Evolutionary conservation across 2,888 invertebrate genomes (phyloP), one percentile per base, ranked within the genome.

Genomic region (Aspidapion aeneum): DNA sequence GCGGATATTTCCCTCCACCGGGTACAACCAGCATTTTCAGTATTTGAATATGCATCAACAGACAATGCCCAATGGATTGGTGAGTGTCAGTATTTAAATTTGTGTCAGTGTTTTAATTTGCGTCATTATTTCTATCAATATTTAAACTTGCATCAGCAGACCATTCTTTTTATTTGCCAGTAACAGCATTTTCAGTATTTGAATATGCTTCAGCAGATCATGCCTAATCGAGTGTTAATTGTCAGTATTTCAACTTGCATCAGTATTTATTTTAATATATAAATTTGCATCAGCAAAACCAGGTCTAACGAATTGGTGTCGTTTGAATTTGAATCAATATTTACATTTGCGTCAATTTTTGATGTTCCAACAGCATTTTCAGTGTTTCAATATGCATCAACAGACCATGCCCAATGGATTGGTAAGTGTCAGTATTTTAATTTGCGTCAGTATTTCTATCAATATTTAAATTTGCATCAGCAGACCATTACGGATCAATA

Each of bases 321-420:
- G n/a, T n/a, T n/a, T n/a, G n/a, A n/a, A n/a, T n/a, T n/a, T n/a
- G n/a, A n/a, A n/a, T n/a, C n/a, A n/a, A n/a, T n/a, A n/a, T n/a
- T n/a, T n/a, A n/a, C n/a, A n/a, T n/a, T n/a, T n/a, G n/a, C n/a
- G n/a, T n/a, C n/a, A n/a, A n/a, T n/a, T n/a, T n/a, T n/a, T n/a
- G n/a, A n/a, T n/a, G 0, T 94, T 90, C 79, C 96, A 97, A 79
- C 85, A 90, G 66, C 94, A 97, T 77, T 98, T 89, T 78, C 94
- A 94, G 82, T 98, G 98, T 79, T 84, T 98, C 67, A 97, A 97
- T 80, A 84, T 90, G 64, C 90, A 94, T 72, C 95, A 96, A 69
- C 92, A 96, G 80, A 96, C 96, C 0, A 84, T 98, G 85, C 96
- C 96, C 0, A 98, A 98, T 81, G 97, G 97, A 66, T 77, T 97